Evolutionary conservation across 1,140 invertebrate genomes (phyloP).

Genomic region (Drosophila subpulchrella): DNA sequence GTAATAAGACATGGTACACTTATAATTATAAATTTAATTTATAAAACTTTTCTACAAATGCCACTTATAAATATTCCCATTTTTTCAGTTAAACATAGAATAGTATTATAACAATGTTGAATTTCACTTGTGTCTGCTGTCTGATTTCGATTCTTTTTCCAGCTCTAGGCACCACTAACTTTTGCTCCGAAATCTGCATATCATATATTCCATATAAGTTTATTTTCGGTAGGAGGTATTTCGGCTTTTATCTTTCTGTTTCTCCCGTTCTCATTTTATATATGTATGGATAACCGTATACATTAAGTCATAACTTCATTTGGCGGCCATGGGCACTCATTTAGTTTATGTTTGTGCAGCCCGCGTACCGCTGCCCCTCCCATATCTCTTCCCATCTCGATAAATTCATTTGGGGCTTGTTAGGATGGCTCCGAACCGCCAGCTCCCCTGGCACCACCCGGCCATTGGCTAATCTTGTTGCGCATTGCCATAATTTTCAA

Average conservation of each 20-base stretch:
- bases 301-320: conserved; percentile 80
- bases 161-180: neutral
- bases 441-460: conserved; percentile 11
- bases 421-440: conserved; percentile 20
- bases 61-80: no score
- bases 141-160: neutral
- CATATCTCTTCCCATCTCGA: conserved; percentile 37
- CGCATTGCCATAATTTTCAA: conserved; percentile 83
- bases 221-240: conserved; percentile 16
- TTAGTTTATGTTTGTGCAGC: conserved; percentile 60
- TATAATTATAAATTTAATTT: no score
- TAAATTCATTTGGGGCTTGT: conserved; percentile 61
- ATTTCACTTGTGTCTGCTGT: neutral
- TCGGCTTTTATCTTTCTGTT: neutral
- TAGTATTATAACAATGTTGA: neutral
- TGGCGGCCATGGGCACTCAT: conserved; percentile 64
- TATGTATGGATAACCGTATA: conserved; percentile 25
- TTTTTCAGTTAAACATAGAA: neutral
- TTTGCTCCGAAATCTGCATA: conserved; percentile 1
- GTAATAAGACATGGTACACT: no score
- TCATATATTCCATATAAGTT: conserved; percentile 8
- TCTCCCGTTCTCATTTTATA: neutral
- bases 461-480: conserved; percentile 78
- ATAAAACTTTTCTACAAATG: no score
- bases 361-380: conserved; percentile 13